Conservation (phyloP, 2,113 vertebrate genomes). For the Potamarius usumacintae region DNA sequence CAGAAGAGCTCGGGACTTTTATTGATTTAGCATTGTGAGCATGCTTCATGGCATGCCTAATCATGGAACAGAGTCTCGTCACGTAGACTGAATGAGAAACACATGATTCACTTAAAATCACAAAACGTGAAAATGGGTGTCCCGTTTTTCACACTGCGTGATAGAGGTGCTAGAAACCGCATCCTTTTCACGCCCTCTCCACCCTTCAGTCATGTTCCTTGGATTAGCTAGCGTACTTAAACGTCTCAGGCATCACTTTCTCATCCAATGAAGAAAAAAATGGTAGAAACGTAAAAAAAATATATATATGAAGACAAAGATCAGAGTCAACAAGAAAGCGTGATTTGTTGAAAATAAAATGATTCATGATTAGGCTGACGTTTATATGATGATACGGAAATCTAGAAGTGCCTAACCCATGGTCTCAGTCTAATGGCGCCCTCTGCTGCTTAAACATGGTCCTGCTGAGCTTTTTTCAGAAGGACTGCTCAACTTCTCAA, state of each 20-base stretch:
- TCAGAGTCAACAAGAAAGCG: background rate
- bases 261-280: conserved; percentile 22
- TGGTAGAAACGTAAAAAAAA: background rate
- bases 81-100: background rate
- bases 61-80: background rate
- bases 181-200: background rate
- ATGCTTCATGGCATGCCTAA: background rate
- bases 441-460: conserved; percentile 62
- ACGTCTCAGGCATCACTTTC: conserved; percentile 29
- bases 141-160: background rate
- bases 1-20: conserved; percentile 24
- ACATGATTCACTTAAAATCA: conserved; percentile 28
- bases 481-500: background rate
- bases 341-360: background rate
- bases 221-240: background rate
- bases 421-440: conserved; percentile 61
- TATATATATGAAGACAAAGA: background rate
- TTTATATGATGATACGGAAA: background rate
- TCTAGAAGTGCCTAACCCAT: conserved; percentile 44
- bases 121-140: background rate
- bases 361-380: background rate
- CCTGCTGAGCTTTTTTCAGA: conserved; percentile 15
- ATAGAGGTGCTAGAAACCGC: conserved; percentile 28
- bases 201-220: conserved; percentile 1
- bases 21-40: background rate